Percentiles rank a stretch among this genome's conserved stretches.
Evolutionary conservation across 2,888 invertebrate species (phyloP).

Genomic region (Drosophila yooni): DNA sequence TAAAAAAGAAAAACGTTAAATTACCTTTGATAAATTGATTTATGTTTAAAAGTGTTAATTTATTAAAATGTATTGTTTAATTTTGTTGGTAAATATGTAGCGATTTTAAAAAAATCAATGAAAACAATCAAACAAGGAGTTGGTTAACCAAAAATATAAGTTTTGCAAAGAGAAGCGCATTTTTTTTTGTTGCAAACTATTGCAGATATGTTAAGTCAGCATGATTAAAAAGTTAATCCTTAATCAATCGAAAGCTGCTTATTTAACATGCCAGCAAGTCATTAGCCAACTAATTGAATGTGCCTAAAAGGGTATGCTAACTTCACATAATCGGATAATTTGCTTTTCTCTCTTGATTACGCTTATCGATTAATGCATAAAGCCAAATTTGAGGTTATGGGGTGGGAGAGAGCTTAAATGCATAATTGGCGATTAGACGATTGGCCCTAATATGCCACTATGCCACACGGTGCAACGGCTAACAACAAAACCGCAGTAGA

Average conservation of each 20-base stretch:
- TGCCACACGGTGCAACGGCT: slow-evolving; percentile 58
- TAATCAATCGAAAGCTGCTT: slow-evolving; percentile 1
- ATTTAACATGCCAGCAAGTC: background rate
- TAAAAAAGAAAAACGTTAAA: background rate
- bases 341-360: slow-evolving; percentile 35
- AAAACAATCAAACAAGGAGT: background rate
- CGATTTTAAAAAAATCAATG: background rate
- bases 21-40: background rate
- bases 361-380: slow-evolving; percentile 58
- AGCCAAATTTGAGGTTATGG: background rate
- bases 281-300: background rate
- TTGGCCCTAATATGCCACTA: slow-evolving; percentile 78
- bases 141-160: background rate
- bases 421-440: slow-evolving; percentile 80
- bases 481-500: slow-evolving; percentile 63
- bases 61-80: background rate
- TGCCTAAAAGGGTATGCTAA: slow-evolving; percentile 7
- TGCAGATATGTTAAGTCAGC: background rate
- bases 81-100: background rate
- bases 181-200: background rate
- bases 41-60: background rate
- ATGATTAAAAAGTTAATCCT: background rate
- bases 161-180: background rate
- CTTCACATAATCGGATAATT: slow-evolving; percentile 20
- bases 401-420: slow-evolving; percentile 48